Base-by-base conservation (phyloP, 2,113 vertebrate species). In the Leuciscus idus region DNA sequence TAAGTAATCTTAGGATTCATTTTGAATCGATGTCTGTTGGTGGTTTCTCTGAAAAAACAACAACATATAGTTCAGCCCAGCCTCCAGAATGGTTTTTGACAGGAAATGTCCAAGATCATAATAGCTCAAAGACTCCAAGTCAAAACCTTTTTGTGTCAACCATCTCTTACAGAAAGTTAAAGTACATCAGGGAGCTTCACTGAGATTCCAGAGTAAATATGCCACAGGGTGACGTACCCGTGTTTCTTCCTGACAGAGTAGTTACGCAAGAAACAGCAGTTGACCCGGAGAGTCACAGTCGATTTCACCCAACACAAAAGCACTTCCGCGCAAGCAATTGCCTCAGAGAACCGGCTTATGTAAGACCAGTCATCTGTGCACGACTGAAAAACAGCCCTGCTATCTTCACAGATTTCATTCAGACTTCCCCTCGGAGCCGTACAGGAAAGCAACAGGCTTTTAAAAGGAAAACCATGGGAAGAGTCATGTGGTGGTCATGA, bases 281-380 rank as follows among this genome's bases (percentile, higher is more conserved):
- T 55, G 26, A 57, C 48, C 50, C 5, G 30, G 26, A 36, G 78
- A 48, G 84, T 64, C 57, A 36, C 70, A 87, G 89, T 87, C 87
- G 73, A 77, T 89, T 91, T 89, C 76, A 90, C 82, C 57, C 62
- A 86, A 89, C 91, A 90, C 85, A 36, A 72, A 81, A 46, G 17
- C 84, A 81, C 86, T 73, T 84, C 90, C 87, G 81, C 48, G 87
- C 86, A 89, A 90, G 86, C 91, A 92, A 93, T 90, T 91, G 78
- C 50, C 74, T 83, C 85, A 78, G 87, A 91, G 85, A 82, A 84
- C 78, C 6, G 73, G 70, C 86, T 89, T 87, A 85, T 81, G 84
- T 84, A 87, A 91, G 90, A 89, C 80, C 85, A 76, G 6, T 74
- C 74, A 68, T 88, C 43, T 57, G 87, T 55, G 83, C 23, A 72